Evolutionary conservation across 2,113 vertebrate genomes (phyloP).

Genomic region (Pteropus alecto): DNA sequence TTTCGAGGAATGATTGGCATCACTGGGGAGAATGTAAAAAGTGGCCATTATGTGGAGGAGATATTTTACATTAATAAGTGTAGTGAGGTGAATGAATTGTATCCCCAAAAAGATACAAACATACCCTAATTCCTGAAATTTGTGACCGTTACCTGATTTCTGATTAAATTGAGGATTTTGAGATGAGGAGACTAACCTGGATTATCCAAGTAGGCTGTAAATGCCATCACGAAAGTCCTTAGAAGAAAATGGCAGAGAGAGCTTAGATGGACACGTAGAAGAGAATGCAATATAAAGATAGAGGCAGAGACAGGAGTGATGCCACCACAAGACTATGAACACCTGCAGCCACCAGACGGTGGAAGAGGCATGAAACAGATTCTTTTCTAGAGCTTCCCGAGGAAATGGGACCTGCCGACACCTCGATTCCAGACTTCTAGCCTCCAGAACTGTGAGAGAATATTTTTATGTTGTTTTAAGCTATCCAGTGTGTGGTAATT

Average conservation of each 20-base stretch:
- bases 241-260: neutral
- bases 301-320: neutral
- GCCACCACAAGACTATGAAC: neutral
- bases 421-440: neutral
- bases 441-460: neutral
- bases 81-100: neutral
- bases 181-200: neutral
- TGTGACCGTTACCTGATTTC: neutral
- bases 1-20: neutral
- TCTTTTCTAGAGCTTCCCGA: neutral
- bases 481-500: neutral
- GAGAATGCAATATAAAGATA: neutral
- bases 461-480: neutral
- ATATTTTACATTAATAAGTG: neutral
- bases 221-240: neutral
- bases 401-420: neutral
- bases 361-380: neutral
- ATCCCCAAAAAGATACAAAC: neutral
- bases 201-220: neutral
- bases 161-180: neutral
- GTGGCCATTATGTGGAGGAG: neutral
- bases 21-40: neutral
- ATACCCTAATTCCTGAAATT: neutral
- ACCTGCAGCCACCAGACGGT: no score
- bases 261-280: neutral